These are phyloP conservation scores for Xanthia togata DNA, from an alignment of 2,888 invertebrate genomes.

Conservation along the genomic window DNA sequence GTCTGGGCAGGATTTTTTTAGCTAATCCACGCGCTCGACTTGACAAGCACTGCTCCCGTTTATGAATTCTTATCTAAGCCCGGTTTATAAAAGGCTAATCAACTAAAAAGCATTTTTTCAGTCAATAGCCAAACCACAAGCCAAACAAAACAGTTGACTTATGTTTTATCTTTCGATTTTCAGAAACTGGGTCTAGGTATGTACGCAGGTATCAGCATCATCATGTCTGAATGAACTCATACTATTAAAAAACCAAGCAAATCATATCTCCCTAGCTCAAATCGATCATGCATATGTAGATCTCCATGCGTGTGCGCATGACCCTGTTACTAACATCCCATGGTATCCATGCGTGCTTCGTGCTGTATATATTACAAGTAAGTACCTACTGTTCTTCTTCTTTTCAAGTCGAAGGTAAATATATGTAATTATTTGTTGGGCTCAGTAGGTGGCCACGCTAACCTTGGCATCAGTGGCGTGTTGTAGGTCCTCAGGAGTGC, in stretches of 20 bases:
- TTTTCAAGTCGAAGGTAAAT: no score
- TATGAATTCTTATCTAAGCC: neutral
- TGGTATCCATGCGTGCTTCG: neutral
- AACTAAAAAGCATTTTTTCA: neutral
- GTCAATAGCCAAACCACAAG: neutral
- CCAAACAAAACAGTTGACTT: neutral
- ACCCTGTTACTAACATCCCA: slow-evolving; percentile 1
- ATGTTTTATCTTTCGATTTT: neutral
- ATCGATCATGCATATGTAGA: neutral
- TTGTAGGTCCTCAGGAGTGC: no score
- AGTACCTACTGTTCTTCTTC: neutral
- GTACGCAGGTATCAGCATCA: neutral
- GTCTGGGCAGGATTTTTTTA: no score
- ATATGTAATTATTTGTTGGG: no score
- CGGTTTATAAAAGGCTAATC: neutral
- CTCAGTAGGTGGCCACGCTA: no score
- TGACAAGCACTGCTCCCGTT: neutral
- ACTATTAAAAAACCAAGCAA: neutral
- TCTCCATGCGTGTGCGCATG: neutral
- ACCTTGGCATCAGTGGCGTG: no score
- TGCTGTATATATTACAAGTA: neutral
- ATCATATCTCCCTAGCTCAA: neutral
- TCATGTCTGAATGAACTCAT: neutral
- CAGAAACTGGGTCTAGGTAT: neutral
- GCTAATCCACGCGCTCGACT: neutral